Evolutionary conservation across 2,888 invertebrate species (phyloP), one percentile per base, ranked within the genome.

Genomic region (Saturnia pavonia): DNA sequence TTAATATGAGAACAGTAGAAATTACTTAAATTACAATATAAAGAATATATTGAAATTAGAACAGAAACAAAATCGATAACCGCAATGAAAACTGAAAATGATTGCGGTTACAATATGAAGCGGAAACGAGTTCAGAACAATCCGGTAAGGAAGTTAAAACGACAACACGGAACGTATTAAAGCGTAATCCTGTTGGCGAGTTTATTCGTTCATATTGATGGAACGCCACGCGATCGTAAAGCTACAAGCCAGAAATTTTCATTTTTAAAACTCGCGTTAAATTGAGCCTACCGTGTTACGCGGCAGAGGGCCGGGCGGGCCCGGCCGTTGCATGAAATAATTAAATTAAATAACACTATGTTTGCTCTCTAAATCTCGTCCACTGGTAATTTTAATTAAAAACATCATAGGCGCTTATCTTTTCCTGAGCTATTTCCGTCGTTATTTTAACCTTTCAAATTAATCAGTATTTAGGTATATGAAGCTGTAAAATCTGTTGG

Each of bases 151-250:
- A 69, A 76, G 76, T 78, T 74, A 74, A 75, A 77, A 80, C 79
- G 80, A 79, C 78, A 80, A 78, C 74, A 73, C 73, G 57, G 14
- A 73, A 72, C 80, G 79, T 77, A 79, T 81, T 79, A 78, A 77
- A 78, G 75, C 77, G 76, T 83, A 84, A 85, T 82, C 80, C 84
- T 80, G 76, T 80, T 75, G 78, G 67, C 74, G 76, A 74, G 77
- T 75, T 78, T 77, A 80, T 76, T 78, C 77, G 78, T 75, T 77
- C 82, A 74, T 72, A 27, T 25, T 12, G 27, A 60, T 12, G 3
- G 1, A 25, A 60, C 27, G 25, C 22, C 7, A 9, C 54, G 22
- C 22, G n/a, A 9, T n/a, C 9, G n/a, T 22, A 54, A 54, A 8
- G 54, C 22, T 22, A 22, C 54, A 54, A 54, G n/a, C 1, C 54